Conservation (phyloP, 1,140 invertebrate genomes). For the Bombus fervidus region DNA sequence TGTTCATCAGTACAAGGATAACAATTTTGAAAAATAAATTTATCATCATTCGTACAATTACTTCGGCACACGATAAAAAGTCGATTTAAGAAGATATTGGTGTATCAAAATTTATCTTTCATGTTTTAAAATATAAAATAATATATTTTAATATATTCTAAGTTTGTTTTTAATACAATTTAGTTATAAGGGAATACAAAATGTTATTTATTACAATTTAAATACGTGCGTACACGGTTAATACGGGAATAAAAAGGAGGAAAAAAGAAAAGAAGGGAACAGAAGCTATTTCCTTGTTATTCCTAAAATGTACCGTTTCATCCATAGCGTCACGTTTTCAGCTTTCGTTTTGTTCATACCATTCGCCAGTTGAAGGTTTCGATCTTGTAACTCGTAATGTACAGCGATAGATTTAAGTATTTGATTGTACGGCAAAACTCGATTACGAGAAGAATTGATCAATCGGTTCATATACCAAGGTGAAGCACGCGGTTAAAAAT, state of each 20-base stretch:
- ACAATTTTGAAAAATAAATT: background rate
- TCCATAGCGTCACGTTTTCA: too few species aligned
- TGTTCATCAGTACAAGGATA: background rate
- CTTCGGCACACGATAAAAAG: background rate
- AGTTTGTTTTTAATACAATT: too few species aligned
- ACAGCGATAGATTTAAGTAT: background rate
- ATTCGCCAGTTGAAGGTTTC: background rate
- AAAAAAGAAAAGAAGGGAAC: too few species aligned
- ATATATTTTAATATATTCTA: too few species aligned
- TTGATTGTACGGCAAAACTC: background rate
- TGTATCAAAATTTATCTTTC: too few species aligned
- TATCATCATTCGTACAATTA: background rate
- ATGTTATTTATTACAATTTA: too few species aligned
- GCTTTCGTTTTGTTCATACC: too few species aligned
- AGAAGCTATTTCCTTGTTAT: background rate
- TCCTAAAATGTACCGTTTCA: background rate
- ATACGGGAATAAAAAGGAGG: background rate
- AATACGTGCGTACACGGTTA: too few species aligned
- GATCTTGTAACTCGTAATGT: background rate
- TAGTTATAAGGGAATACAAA: too few species aligned
- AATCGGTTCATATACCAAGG: background rate
- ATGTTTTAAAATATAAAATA: too few species aligned
- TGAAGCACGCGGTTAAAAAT: slow-evolving; percentile 30
- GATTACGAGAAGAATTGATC: background rate
- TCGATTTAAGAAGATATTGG: background rate